Evolutionary conservation across 2,888 invertebrate genomes (phyloP).

Genomic region (Andricus quercusramuli): DNA sequence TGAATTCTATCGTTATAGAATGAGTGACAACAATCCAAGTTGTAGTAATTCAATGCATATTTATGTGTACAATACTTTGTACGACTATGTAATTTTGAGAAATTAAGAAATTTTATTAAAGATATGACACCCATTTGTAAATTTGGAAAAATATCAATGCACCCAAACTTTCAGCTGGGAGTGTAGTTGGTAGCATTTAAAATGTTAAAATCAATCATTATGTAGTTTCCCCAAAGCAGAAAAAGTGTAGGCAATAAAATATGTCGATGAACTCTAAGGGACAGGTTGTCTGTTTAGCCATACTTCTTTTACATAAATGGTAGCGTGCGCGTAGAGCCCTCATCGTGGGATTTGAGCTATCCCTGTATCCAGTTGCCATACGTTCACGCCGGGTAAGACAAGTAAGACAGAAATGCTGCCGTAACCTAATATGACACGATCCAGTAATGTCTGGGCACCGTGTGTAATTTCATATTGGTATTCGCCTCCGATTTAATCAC

Average conservation of each 20-base stretch:
- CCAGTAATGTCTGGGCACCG: conserved; percentile 67
- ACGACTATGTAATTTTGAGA: too few relatives aligned
- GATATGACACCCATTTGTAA: too few relatives aligned
- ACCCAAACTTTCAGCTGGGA: too few relatives aligned
- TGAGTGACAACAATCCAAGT: too few relatives aligned
- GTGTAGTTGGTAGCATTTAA: too few relatives aligned
- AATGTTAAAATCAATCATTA: too few relatives aligned
- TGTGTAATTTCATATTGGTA: conserved; percentile 76
- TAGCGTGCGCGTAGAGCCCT: conserved; percentile 20
- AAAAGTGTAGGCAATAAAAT: neutral
- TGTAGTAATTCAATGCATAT: too few relatives aligned
- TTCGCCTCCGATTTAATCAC: conserved; percentile 73
- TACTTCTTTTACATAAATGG: neutral
- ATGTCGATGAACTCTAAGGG: neutral
- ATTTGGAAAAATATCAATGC: too few relatives aligned
- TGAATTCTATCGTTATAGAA: too few relatives aligned
- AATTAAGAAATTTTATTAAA: too few relatives aligned
- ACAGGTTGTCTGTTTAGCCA: neutral
- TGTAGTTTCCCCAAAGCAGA: too few relatives aligned
- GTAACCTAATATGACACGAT: conserved; percentile 71
- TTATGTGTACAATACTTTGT: too few relatives aligned
- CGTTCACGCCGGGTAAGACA: conserved; percentile 67
- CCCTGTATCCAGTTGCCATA: conserved; percentile 36
- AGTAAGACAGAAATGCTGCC: conserved; percentile 68
- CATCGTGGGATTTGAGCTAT: conserved; percentile 24